These are phyloP conservation scores for Epizoanthus stellaris DNA, from an alignment of 92 coral and sea anemone species.

Conservation along the genomic window DNA sequence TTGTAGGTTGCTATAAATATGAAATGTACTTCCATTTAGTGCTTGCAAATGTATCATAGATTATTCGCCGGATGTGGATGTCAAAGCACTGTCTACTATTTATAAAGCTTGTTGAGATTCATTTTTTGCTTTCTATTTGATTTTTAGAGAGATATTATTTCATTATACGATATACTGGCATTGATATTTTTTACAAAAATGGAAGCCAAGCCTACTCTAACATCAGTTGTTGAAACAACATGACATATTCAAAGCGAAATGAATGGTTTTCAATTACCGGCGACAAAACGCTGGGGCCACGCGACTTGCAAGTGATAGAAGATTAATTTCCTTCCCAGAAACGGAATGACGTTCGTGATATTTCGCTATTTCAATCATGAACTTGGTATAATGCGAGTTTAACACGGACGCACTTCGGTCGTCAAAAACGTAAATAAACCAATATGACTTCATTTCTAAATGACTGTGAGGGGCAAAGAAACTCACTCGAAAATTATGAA, in stretches of 20 bases:
- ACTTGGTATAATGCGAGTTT: not conserved
- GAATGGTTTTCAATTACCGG: constrained; percentile 63
- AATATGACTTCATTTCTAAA: constrained; percentile 27
- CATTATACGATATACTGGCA: not conserved
- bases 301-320: constrained; percentile 15
- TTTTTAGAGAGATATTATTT: not conserved
- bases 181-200: not conserved
- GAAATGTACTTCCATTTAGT: constrained; percentile 14
- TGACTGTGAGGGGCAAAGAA: constrained; percentile 7
- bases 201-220: not conserved
- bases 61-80: not conserved
- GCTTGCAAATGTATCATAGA: not conserved
- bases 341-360: not conserved
- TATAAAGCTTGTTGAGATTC: not conserved
- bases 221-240: not conserved
- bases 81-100: not conserved
- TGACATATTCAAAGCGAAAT: constrained; percentile 40
- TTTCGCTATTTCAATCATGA: not conserved
- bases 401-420: not conserved
- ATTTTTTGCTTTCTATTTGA: not conserved
- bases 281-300: constrained; percentile 33
- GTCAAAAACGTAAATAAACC: constrained; percentile 22
- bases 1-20: not conserved
- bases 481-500: constrained; percentile 5
- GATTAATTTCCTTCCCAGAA: constrained; percentile 4